These are phyloP conservation scores for Apamea anceps DNA, from an alignment of 2,888 invertebrate genomes.

Conservation along the genomic window DNA sequence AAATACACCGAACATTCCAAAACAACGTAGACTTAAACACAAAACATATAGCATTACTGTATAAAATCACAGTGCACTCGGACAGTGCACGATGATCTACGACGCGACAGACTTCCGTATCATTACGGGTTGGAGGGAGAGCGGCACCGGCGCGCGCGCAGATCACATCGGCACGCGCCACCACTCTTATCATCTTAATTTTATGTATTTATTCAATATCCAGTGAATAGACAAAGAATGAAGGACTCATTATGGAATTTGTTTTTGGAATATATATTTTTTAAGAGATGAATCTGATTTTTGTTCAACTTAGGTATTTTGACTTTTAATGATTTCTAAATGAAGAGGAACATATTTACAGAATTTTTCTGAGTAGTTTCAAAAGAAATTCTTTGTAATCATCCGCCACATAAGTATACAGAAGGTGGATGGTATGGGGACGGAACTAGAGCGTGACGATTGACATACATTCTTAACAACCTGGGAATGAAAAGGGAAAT, in stretches of 20 bases:
- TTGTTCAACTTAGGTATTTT: not conserved
- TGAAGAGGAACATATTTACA: not conserved
- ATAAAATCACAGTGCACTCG: slow-evolving; percentile 42
- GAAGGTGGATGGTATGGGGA: slow-evolving; percentile 15
- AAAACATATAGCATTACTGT: slow-evolving; percentile 34
- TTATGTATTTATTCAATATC: slow-evolving; percentile 68
- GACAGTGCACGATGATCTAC: slow-evolving; percentile 74
- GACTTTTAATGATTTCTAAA: not conserved
- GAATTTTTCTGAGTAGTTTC: not conserved
- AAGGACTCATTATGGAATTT: slow-evolving; percentile 33
- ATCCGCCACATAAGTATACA: slow-evolving; percentile 6
- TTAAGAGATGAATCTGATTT: not conserved
- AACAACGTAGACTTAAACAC: slow-evolving; percentile 1
- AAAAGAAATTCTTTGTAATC: slow-evolving; percentile 8
- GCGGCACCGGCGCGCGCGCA: slow-evolving; percentile 65
- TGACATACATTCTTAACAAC: slow-evolving; percentile 44
- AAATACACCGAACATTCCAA: not conserved
- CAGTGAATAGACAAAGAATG: slow-evolving; percentile 48
- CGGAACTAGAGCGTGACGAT: slow-evolving; percentile 41
- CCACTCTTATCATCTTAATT: slow-evolving; percentile 67
- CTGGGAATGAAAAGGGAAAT: slow-evolving; percentile 53
- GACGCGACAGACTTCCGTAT: slow-evolving; percentile 80
- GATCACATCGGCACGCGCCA: slow-evolving; percentile 70
- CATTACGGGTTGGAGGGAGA: slow-evolving; percentile 76
- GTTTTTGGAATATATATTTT: slow-evolving; percentile 1